A percentile compares a stretch with the other conserved stretches of the same genome.
Evolutionary conservation across 2,797 vertebrate genomes (phyloP).

Genomic region (Setipinna tenuifilis): DNA sequence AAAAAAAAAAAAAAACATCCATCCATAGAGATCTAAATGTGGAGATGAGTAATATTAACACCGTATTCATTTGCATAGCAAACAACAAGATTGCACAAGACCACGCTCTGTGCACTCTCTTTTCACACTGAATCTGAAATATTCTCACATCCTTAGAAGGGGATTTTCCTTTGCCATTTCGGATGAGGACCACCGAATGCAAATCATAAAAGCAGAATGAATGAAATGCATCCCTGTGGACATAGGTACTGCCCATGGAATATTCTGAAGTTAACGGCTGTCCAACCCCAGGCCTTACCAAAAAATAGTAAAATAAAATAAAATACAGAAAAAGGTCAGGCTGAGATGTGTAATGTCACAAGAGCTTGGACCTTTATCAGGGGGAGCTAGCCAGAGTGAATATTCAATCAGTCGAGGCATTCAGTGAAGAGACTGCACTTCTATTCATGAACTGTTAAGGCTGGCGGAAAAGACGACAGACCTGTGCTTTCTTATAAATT

Average conservation of each 20-base stretch:
- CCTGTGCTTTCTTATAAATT: not conserved
- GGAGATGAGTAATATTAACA: slow-evolving; percentile 4
- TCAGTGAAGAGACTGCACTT: not conserved
- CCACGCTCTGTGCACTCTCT: not conserved
- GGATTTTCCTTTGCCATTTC: not conserved
- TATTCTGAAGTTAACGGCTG: not conserved
- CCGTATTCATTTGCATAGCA: slow-evolving; percentile 4
- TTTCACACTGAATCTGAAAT: not conserved
- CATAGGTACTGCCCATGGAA: not conserved
- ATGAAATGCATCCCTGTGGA: not conserved
- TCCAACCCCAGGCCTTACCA: no score
- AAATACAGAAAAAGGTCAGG: not conserved
- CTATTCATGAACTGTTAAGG: not conserved
- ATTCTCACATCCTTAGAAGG: not conserved
- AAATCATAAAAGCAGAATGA: not conserved
- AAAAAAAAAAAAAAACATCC: not conserved
- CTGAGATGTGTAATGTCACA: not conserved
- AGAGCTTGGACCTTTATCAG: not conserved
- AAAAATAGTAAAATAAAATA: no score
- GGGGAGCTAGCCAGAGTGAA: not conserved
- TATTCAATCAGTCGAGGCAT: not conserved
- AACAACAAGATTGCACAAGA: slow-evolving; percentile 18
- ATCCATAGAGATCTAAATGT: not conserved
- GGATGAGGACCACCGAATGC: not conserved
- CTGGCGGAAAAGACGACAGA: not conserved